Conservation (phyloP, 2,797 vertebrate genomes). For the Steatocranus sp. region DNA sequence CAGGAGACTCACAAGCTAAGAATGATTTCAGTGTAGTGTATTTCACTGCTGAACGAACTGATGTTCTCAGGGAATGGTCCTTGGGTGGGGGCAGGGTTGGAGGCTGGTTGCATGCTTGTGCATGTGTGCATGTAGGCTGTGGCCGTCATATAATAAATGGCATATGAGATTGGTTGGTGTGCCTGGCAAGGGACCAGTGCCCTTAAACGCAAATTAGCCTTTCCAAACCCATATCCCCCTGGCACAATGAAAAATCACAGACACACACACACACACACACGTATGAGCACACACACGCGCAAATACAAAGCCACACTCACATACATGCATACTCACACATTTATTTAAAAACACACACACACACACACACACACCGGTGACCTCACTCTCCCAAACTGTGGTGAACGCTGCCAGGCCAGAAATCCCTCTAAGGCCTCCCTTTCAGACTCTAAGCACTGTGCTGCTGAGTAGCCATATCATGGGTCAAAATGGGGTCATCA, state of each 20-base stretch:
- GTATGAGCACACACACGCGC: constrained; percentile 16
- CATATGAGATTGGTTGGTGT: constrained; percentile 51
- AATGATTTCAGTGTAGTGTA: constrained; percentile 15
- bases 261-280: not conserved
- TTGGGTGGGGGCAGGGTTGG: not conserved
- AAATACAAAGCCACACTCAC: constrained; percentile 14
- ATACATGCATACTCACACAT: not conserved
- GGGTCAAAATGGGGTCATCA: constrained; percentile 57
- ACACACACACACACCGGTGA: constrained; percentile 26
- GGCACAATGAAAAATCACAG: constrained; percentile 63
- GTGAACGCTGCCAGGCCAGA: constrained; percentile 44
- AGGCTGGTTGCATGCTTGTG: constrained; percentile 23
- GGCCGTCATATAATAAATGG: constrained; percentile 47
- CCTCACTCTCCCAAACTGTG: constrained; percentile 55
- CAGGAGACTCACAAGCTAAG: constrained; percentile 13
- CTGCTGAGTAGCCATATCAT: constrained; percentile 62
- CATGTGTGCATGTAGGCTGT: constrained; percentile 45
- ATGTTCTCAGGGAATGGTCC: constrained; percentile 16
- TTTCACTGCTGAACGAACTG: constrained; percentile 44
- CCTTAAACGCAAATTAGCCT: constrained; percentile 73
- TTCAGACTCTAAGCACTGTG: constrained; percentile 55
- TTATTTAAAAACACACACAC: rapidly evolving
- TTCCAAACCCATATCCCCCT: constrained; percentile 64
- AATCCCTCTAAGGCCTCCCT: constrained; percentile 61
- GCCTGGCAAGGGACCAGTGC: constrained; percentile 59